These are phyloP conservation scores for Aphrophora alni DNA, from an alignment of 2,888 invertebrate species.

Conservation along the genomic window DNA sequence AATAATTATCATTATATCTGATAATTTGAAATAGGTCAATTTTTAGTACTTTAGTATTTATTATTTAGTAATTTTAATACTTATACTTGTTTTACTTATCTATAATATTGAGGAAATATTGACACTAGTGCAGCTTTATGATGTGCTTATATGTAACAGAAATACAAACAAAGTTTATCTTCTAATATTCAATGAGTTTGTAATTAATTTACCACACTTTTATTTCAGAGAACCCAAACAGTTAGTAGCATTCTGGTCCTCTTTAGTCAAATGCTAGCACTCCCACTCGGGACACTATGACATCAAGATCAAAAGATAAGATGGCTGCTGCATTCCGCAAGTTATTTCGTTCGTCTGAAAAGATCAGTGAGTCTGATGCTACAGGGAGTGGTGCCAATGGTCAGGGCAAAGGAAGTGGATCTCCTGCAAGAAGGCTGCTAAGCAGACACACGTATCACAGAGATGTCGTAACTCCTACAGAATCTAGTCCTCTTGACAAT, in stretches of 20 bases:
- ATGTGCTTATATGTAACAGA: no score
- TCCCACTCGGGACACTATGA: conserved; percentile 61
- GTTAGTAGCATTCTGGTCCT: background rate
- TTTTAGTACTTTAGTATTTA: no score
- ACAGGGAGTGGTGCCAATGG: conserved; percentile 48
- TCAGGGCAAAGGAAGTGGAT: conserved; percentile 57
- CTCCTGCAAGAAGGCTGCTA: conserved; percentile 65
- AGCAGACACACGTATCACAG: conserved; percentile 50
- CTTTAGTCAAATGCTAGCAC: background rate
- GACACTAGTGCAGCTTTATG: no score
- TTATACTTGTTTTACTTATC: no score
- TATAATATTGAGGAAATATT: no score
- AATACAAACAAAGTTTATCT: no score
- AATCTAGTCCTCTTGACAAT: conserved; percentile 51
- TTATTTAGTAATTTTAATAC: no score
- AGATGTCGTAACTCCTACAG: conserved; percentile 56
- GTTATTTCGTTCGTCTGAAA: conserved; percentile 67
- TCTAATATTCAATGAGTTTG: no score
- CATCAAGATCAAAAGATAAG: conserved; percentile 81
- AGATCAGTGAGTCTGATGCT: conserved; percentile 68
- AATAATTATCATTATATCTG: no score
- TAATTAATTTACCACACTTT: no score
- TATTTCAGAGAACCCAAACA: background rate
- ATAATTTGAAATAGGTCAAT: no score
- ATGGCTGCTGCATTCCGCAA: conserved; percentile 81